phyloP scores from a whole-genome alignment of 2,888 invertebrate species.

The Cataglyphis altisquamis region DNA sequence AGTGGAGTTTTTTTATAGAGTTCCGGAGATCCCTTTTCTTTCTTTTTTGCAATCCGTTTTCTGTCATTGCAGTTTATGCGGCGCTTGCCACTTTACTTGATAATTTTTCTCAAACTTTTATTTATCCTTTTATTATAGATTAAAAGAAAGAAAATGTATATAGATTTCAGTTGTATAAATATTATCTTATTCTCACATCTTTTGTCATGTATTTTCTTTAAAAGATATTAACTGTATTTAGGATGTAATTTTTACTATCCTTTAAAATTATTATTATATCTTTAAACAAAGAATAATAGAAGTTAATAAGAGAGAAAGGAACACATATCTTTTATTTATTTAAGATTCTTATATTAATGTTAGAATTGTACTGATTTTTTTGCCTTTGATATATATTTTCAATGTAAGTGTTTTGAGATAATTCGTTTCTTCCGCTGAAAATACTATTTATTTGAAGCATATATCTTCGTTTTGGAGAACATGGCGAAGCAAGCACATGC shows the following conservation, averaged over 20 bases:
- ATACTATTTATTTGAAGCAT: conserved; percentile 42
- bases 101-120: conserved; percentile 26
- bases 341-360: neutral
- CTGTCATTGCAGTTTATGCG: conserved; percentile 44
- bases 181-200: neutral
- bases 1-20: conserved; percentile 50
- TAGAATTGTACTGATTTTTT: neutral
- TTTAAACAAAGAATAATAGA: neutral
- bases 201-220: neutral
- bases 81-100: conserved; percentile 17
- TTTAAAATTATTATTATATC: neutral
- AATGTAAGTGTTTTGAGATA: conserved; percentile 30
- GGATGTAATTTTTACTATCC: neutral
- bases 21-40: conserved; percentile 34
- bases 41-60: conserved; percentile 45
- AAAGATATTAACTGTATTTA: neutral
- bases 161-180: neutral
- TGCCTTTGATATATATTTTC: neutral
- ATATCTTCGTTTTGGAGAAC: conserved; percentile 29
- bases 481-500: conserved; percentile 22
- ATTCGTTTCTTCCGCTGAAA: conserved; percentile 26
- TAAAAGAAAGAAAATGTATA: conserved; percentile 2
- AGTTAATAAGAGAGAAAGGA: neutral
- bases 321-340: neutral
- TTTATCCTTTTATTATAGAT: conserved; percentile 8